Evolutionary conservation across 2,113 vertebrate species (phyloP).

Genomic region (Charina bottae): DNA sequence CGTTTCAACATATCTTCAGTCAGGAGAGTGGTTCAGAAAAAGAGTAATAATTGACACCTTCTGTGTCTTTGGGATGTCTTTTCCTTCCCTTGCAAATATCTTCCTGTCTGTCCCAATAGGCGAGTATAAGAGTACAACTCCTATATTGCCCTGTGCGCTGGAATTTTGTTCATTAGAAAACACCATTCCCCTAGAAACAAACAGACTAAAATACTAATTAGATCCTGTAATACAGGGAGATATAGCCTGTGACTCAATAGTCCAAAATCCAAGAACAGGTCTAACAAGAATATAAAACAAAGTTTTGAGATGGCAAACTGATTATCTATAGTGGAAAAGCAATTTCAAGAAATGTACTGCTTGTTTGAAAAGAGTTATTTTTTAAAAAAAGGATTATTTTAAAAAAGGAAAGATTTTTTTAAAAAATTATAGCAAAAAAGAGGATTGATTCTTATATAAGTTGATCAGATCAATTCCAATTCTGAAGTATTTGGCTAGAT

Average conservation of each 20-base stretch:
- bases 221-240: background rate
- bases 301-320: background rate
- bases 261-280: background rate
- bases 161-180: background rate
- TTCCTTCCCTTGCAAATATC: background rate
- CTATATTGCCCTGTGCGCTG: background rate
- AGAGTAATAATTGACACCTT: background rate
- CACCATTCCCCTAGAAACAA: background rate
- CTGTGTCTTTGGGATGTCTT: background rate
- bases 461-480: background rate
- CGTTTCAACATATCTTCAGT: background rate
- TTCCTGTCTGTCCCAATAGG: background rate
- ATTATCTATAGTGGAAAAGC: background rate
- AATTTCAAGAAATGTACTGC: slow-evolving; percentile 41
- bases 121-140: background rate
- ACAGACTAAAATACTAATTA: background rate
- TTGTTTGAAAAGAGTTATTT: background rate
- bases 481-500: background rate
- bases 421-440: slow-evolving; percentile 24
- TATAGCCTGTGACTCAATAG: background rate
- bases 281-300: background rate
- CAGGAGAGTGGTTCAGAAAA: background rate
- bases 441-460: background rate
- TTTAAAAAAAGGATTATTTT: background rate
- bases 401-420: background rate